Percentiles rank a stretch among this genome's conserved stretches.
Evolutionary conservation across 2,888 invertebrate species (phyloP).

Genomic region (Lycaena phlaeas): DNA sequence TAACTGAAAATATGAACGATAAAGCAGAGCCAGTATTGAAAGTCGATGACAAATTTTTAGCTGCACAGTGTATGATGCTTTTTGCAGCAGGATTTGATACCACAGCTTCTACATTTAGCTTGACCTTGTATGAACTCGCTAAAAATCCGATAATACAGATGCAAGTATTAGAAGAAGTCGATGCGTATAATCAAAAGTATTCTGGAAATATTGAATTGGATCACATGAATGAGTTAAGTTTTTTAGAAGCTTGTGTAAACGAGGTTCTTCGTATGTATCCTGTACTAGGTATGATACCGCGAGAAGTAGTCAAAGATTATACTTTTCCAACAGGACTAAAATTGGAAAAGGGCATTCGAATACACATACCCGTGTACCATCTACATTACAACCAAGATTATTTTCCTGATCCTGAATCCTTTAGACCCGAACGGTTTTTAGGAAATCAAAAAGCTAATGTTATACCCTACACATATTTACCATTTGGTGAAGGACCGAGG

Average conservation of each 20-base stretch:
- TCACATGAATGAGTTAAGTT: constrained; percentile 33
- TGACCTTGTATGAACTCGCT: constrained; percentile 34
- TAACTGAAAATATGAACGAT: constrained; percentile 34
- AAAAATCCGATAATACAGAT: constrained; percentile 26
- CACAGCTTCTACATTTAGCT: constrained; percentile 29
- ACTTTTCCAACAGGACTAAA: constrained; percentile 32
- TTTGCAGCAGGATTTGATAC: constrained; percentile 45
- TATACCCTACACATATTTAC: constrained; percentile 32
- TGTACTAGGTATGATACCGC: constrained; percentile 27
- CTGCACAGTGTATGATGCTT: constrained; percentile 67
- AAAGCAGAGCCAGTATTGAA: constrained; percentile 24
- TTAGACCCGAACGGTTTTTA: constrained; percentile 37
- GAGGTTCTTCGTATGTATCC: constrained; percentile 38
- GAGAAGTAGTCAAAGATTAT: constrained; percentile 36
- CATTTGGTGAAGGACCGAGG: constrained; percentile 41
- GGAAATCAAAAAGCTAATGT: constrained; percentile 27
- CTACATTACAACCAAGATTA: constrained; percentile 32
- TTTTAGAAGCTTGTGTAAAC: constrained; percentile 33
- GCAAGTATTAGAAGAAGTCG: constrained; percentile 29
- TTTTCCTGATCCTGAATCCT: constrained; percentile 35
- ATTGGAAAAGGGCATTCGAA: constrained; percentile 30
- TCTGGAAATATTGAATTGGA: constrained; percentile 29
- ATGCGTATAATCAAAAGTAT: constrained; percentile 26
- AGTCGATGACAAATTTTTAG: constrained; percentile 50
- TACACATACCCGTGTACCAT: constrained; percentile 36